Conservation (phyloP, 2,797 vertebrate genomes). For the Myripristis murdjan region DNA sequence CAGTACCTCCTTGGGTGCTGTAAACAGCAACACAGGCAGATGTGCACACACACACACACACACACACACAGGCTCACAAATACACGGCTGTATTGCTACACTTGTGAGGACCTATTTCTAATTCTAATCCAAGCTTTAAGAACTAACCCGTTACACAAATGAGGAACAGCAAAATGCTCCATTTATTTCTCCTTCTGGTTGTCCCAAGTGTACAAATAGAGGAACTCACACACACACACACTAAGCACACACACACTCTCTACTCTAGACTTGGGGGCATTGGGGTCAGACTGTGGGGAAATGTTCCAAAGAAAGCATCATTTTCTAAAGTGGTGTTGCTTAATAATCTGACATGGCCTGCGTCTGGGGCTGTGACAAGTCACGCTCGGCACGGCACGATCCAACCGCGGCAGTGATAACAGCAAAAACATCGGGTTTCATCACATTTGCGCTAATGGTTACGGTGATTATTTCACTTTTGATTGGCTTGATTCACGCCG, state of each 20-base stretch:
- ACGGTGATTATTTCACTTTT: slow-evolving; percentile 17
- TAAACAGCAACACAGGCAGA: slow-evolving; percentile 58
- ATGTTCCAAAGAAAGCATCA: slow-evolving; percentile 47
- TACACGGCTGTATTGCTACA: slow-evolving; percentile 17
- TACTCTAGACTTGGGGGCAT: not conserved
- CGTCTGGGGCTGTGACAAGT: slow-evolving; percentile 41
- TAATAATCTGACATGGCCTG: slow-evolving; percentile 18
- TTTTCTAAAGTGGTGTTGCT: slow-evolving; percentile 32
- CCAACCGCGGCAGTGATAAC: slow-evolving; percentile 26
- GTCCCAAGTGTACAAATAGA: slow-evolving; percentile 12
- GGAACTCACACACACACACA: slow-evolving; percentile 10
- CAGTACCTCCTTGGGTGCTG: slow-evolving; percentile 36
- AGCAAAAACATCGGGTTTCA: slow-evolving; percentile 24
- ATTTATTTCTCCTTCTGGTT: slow-evolving; percentile 21
- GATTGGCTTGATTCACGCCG: not conserved
- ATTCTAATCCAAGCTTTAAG: too few species aligned
- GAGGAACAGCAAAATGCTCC: not conserved
- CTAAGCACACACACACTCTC: too few species aligned
- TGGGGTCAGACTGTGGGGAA: slow-evolving; percentile 14
- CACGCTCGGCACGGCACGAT: slow-evolving; percentile 19
- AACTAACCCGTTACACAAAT: not conserved
- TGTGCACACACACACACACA: slow-evolving; percentile 8
- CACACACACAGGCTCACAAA: slow-evolving; percentile 24
- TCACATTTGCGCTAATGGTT: slow-evolving; percentile 38
- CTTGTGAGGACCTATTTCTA: not conserved